phyloP scores from a whole-genome alignment of 2,113 vertebrate species.

The Scortum barcoo region DNA sequence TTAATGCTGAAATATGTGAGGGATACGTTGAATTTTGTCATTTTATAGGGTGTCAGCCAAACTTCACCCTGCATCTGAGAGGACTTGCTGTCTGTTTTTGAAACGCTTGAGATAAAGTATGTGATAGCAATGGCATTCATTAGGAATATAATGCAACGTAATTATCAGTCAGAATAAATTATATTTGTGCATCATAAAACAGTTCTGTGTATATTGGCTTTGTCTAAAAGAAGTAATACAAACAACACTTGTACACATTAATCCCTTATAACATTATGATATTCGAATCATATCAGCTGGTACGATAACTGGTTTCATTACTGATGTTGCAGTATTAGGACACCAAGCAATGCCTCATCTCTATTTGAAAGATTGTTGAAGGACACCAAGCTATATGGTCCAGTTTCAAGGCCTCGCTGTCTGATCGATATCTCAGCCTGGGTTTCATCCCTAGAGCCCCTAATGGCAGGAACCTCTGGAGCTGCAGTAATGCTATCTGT shows the following conservation, averaged over 20 bases:
- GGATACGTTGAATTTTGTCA: constrained; percentile 54
- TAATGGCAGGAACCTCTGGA: constrained; percentile 96
- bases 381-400: constrained; percentile 82
- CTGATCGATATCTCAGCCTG: constrained; percentile 96
- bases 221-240: background rate
- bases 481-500: constrained; percentile 95
- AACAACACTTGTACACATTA: background rate
- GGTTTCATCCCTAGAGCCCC: constrained; percentile 94
- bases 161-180: background rate
- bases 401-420: constrained; percentile 91
- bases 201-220: background rate
- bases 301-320: constrained; percentile 28
- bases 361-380: constrained; percentile 69
- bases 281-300: constrained; percentile 39
- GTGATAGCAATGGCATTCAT: constrained; percentile 8
- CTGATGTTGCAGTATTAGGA: constrained; percentile 11
- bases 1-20: constrained; percentile 73
- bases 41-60: constrained; percentile 57
- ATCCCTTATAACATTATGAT: constrained; percentile 3
- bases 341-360: constrained; percentile 37
- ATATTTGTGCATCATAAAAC: background rate
- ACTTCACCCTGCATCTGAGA: constrained; percentile 31
- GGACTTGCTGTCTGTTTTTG: constrained; percentile 15
- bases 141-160: background rate
- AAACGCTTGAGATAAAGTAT: constrained; percentile 14